Base-by-base conservation (phyloP, 1,140 invertebrate genomes). In the Cataglyphis hispanica region DNA sequence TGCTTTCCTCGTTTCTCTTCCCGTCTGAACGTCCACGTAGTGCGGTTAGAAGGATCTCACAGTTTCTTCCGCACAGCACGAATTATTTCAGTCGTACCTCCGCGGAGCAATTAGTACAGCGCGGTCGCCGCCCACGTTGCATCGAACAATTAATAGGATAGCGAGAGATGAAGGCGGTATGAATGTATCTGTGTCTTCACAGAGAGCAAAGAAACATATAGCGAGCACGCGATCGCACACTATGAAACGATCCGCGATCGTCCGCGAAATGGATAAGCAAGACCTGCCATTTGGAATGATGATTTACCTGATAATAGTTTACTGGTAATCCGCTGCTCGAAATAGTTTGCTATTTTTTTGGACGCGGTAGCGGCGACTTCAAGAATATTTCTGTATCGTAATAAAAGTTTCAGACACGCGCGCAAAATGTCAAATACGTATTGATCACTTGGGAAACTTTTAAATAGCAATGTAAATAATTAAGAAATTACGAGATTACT, bases 71-170 rank as follows among this genome's bases (percentile, higher is more conserved):
- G 69, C 40, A 60, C 27, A 66, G 86, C 86, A 89, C 86, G 88
- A 92, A 92, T 92, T 92, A 91, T 91, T 91, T 70, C 80, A 67
- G 80, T 80, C 74, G 89, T 90, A 91, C 92, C 91, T 89, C 77
- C 60, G 53, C 81, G 81, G 85, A 84, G 87, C 90, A 92, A 93
- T 93, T 93, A 93, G 92, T 91, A 88, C 90, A 69, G 81, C 69
- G 85, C 88, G 88, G 89, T 87, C 92, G 89, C 91, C 92, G 90
- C 92, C 92, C 92, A 93, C 91, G 92, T 91, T 86, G 91, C 88
- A 90, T 91, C 86, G 91, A 74, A 91, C 92, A 92, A 93, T 93
- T 93, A 93, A 93, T 93, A 93, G 91, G 77, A 84, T 76, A 81
- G 70, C 63, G 81, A 58, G 34, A 31, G 43, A 63, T 25, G 16